Percentiles rank a stretch among this genome's conserved stretches.
These are phyloP conservation scores for Arnoldichthys spilopterus DNA, from an alignment of 2,797 vertebrate species.

Conservation along the genomic window DNA sequence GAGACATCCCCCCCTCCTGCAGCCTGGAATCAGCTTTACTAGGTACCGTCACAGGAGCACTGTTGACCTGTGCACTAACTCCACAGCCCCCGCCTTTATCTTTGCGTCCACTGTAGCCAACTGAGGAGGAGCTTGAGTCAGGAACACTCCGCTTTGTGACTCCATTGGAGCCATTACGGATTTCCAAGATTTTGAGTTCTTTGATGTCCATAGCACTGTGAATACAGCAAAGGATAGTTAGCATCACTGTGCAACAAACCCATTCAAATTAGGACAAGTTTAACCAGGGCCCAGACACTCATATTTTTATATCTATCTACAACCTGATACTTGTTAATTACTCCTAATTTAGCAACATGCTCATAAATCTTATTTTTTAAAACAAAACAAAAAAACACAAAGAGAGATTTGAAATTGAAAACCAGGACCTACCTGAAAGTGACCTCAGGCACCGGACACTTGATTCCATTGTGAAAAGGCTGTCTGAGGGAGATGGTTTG, in stretches of 20 bases:
- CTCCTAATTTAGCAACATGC: no score
- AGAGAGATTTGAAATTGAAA: neutral
- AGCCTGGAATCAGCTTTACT: slow-evolving; percentile 77
- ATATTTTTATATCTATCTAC: neutral
- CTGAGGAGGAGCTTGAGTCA: slow-evolving; percentile 24
- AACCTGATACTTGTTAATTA: neutral
- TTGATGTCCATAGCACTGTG: slow-evolving; percentile 95
- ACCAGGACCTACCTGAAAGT: slow-evolving; percentile 89
- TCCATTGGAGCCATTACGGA: slow-evolving; percentile 71
- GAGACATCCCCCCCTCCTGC: slow-evolving; percentile 75
- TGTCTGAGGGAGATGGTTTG: slow-evolving; percentile 95
- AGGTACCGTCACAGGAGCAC: slow-evolving; percentile 84
- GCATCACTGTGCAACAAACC: neutral
- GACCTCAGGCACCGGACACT: slow-evolving; percentile 95
- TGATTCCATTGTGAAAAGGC: slow-evolving; percentile 96
- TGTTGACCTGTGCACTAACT: slow-evolving; percentile 67
- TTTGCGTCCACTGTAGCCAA: slow-evolving; percentile 44
- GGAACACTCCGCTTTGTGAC: slow-evolving; percentile 40
- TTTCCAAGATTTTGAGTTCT: slow-evolving; percentile 95
- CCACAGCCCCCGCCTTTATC: slow-evolving; percentile 62
- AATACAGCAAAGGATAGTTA: slow-evolving; percentile 4
- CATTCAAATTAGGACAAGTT: neutral
- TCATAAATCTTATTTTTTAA: neutral
- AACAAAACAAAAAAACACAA: neutral
- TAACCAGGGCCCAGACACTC: no score